Evolutionary conservation across 2,797 vertebrate genomes (phyloP).

Genomic region (Xenops minutus): DNA sequence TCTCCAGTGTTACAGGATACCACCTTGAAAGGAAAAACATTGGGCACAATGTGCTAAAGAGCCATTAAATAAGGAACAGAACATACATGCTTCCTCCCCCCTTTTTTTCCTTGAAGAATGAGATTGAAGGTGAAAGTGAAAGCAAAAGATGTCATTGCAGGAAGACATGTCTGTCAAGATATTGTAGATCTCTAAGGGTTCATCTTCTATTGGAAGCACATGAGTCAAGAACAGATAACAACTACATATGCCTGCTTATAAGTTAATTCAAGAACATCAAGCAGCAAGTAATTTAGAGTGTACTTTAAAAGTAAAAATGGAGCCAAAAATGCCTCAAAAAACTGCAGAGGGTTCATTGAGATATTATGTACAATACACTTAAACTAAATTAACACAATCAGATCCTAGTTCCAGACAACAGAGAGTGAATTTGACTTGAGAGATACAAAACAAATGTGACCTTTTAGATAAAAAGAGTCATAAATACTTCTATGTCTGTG

Average conservation of each 20-base stretch:
- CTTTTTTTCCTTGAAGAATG: background rate
- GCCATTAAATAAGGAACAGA: background rate
- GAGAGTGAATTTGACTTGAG: background rate
- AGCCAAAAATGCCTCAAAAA: background rate
- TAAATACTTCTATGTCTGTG: background rate
- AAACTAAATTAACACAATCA: background rate
- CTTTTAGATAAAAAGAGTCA: background rate
- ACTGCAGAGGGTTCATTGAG: background rate
- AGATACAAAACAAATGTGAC: background rate
- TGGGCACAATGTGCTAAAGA: background rate
- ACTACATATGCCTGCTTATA: background rate
- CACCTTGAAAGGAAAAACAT: background rate
- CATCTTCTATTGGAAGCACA: background rate
- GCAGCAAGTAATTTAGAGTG: background rate
- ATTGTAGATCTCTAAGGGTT: background rate
- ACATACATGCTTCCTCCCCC: background rate
- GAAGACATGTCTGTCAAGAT: background rate
- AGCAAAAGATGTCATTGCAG: background rate
- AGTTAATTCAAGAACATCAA: background rate
- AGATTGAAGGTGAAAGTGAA: background rate
- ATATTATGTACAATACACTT: background rate
- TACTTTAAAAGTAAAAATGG: background rate
- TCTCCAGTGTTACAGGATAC: background rate
- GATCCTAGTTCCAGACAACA: background rate
- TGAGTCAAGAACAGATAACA: background rate